These are phyloP conservation scores for Pelodytes ibericus DNA, from an alignment of 2,797 vertebrate genomes.

Conservation along the genomic window DNA sequence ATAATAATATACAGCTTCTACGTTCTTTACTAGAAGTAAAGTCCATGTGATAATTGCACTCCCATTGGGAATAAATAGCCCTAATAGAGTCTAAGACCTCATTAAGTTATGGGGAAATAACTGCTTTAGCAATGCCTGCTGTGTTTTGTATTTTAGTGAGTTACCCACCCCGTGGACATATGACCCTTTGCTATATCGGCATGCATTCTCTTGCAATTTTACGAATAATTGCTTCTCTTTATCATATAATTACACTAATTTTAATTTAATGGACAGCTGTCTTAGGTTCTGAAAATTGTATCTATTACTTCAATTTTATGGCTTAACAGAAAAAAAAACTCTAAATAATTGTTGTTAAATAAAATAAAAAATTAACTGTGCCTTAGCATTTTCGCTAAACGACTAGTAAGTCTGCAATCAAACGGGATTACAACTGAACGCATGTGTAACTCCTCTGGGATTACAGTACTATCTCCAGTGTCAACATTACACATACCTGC, in stretches of 20 bases:
- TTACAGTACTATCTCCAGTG: too few species aligned
- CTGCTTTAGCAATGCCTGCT: neutral
- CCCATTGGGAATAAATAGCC: slow-evolving; percentile 30
- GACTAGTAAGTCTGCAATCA: too few species aligned
- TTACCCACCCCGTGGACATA: neutral
- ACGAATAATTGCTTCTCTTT: slow-evolving; percentile 8
- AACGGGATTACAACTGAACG: too few species aligned
- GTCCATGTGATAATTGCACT: slow-evolving; percentile 45
- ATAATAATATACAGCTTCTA: slow-evolving; percentile 51
- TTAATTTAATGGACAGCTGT: slow-evolving; percentile 17
- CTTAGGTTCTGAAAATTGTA: slow-evolving; percentile 4
- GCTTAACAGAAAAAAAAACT: neutral
- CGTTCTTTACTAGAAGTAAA: slow-evolving; percentile 45
- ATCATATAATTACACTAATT: slow-evolving; percentile 21
- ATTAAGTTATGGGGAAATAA: slow-evolving; percentile 32
- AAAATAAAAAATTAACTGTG: too few species aligned
- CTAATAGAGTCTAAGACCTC: slow-evolving; percentile 19
- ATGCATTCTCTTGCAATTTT: slow-evolving; percentile 18
- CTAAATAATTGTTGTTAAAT: slow-evolving; percentile 6
- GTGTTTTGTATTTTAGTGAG: slow-evolving; percentile 7
- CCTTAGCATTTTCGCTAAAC: too few species aligned
- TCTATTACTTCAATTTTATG: slow-evolving; percentile 8
- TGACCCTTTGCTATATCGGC: slow-evolving; percentile 1
- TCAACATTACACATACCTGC: too few species aligned
- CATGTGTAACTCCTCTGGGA: too few species aligned